Percentiles rank a stretch among this genome's conserved stretches.
Conservation (phyloP, 1,140 invertebrate species). For the Atta cephalotes region DNA sequence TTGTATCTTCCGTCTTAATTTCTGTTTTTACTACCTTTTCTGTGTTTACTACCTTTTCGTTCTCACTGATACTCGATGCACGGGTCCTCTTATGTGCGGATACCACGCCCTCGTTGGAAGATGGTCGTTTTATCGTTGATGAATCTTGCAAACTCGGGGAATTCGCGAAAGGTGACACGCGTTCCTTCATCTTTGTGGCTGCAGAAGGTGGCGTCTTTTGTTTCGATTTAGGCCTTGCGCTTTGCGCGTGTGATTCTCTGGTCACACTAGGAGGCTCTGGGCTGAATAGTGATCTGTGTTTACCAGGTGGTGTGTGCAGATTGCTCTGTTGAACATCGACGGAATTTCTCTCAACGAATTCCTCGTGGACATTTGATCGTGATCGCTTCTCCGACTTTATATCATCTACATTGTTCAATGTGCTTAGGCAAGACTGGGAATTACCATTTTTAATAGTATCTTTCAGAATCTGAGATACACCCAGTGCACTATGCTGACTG, state of each 20-base stretch:
- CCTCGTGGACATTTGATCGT: conserved; percentile 65
- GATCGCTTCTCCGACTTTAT: conserved; percentile 75
- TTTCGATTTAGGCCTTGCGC: conserved; percentile 77
- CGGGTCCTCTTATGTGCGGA: conserved; percentile 74
- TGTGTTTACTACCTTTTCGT: conserved; percentile 77
- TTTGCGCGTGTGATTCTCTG: conserved; percentile 73
- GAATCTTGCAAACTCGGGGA: conserved; percentile 70
- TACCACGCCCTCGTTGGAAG: conserved; percentile 52
- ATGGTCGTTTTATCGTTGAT: conserved; percentile 45
- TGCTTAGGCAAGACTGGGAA: conserved; percentile 65
- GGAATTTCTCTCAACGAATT: conserved; percentile 53
- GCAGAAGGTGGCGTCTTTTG: conserved; percentile 79
- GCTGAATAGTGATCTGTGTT: conserved; percentile 85
- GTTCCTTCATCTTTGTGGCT: conserved; percentile 76
- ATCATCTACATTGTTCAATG: conserved; percentile 76
- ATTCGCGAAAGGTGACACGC: conserved; percentile 75
- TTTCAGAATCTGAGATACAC: conserved; percentile 77
- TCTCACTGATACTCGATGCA: conserved; percentile 80
- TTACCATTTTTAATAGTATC: conserved; percentile 81
- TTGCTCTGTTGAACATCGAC: conserved; percentile 52
- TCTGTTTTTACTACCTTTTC: conserved; percentile 77
- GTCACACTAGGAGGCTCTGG: conserved; percentile 83
- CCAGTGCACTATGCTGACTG: conserved; percentile 68
- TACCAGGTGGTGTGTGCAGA: conserved; percentile 69
- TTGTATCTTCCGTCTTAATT: conserved; percentile 74